phyloP scores from a whole-genome alignment of 2,888 invertebrate species.

The Conops quadrifasciatus region DNA sequence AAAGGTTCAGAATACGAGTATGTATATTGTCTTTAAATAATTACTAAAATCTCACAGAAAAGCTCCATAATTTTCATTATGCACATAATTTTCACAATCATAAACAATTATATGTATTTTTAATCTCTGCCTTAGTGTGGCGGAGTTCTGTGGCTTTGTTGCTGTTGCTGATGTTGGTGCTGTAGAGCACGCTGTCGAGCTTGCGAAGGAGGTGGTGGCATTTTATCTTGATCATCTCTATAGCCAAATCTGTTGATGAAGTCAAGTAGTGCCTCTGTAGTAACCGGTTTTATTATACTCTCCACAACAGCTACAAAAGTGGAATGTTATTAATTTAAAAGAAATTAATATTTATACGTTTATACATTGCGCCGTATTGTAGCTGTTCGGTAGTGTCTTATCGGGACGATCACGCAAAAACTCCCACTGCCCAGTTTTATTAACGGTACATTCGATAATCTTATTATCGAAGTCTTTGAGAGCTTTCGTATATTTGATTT shows the following conservation, averaged over 20 bases:
- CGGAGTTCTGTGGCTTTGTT: conserved; percentile 22
- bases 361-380: conserved; percentile 73
- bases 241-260: conserved; percentile 75
- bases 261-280: conserved; percentile 80
- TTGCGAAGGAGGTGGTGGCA: conserved; percentile 72
- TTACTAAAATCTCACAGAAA: conserved; percentile 27
- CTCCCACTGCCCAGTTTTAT: conserved; percentile 80
- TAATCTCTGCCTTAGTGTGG: conserved; percentile 6
- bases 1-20: conserved; percentile 9
- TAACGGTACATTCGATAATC: conserved; percentile 93
- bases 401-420: conserved; percentile 96
- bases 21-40: conserved; percentile 24
- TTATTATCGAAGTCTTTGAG: conserved; percentile 85
- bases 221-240: conserved; percentile 73
- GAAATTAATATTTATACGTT: background rate
- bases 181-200: conserved; percentile 21
- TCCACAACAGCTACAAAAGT: conserved; percentile 75
- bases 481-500: conserved; percentile 81
- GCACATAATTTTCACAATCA: background rate
- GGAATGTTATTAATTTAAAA: background rate
- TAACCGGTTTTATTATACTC: conserved; percentile 85
- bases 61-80: background rate
- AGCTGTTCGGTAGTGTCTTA: conserved; percentile 94
- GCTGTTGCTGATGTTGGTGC: conserved; percentile 22
- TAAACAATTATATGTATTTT: background rate